These are phyloP conservation scores for Polyploca ridens DNA, from an alignment of 2,888 invertebrate species.

Conservation along the genomic window DNA sequence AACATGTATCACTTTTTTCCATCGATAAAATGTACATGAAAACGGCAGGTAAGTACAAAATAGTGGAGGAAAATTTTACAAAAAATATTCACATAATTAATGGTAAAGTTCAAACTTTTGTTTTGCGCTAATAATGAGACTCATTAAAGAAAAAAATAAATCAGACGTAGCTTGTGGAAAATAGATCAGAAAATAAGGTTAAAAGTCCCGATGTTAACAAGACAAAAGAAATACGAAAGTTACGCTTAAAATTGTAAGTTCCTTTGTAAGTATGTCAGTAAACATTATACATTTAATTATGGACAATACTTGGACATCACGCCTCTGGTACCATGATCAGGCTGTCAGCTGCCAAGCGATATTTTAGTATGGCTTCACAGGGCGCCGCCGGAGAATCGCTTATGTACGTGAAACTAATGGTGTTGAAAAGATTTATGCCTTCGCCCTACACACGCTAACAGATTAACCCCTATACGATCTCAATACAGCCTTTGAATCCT, in stretches of 20 bases:
- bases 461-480: slow-evolving; percentile 29
- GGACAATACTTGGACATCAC: not conserved
- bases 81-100: no score
- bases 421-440: slow-evolving; percentile 60
- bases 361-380: slow-evolving; percentile 45
- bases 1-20: slow-evolving; percentile 29
- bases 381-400: slow-evolving; percentile 44
- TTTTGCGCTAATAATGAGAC: not conserved
- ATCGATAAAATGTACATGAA: slow-evolving; percentile 20
- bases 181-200: not conserved
- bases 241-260: not conserved
- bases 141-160: not conserved
- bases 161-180: not conserved
- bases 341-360: slow-evolving; percentile 49
- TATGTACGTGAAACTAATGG: slow-evolving; percentile 63
- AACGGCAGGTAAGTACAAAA: not conserved
- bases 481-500: not conserved
- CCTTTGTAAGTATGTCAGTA: not conserved
- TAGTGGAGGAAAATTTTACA: not conserved
- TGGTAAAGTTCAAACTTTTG: not conserved
- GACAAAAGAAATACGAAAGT: no score
- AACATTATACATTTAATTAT: not conserved
- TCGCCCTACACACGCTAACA: slow-evolving; percentile 37
- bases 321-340: slow-evolving; percentile 28
- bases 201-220: no score